Base-by-base conservation (phyloP, 2,113 vertebrate species). In the Ahaetulla prasina region DNA sequence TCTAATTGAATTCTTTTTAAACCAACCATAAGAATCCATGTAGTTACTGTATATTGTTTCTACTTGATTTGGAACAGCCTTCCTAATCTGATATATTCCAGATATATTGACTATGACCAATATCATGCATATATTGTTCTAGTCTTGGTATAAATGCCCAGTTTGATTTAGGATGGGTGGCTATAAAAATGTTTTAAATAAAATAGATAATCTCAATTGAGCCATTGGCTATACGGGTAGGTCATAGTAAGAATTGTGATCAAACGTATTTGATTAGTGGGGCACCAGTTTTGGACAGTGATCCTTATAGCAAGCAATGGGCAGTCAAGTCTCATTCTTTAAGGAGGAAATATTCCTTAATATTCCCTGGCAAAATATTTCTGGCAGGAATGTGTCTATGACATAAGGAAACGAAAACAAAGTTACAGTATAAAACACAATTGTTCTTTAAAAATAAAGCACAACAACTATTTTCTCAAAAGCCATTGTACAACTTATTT, bases 401-500 rank as follows among this genome's bases (percentile, higher is more conserved):
- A 63, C n/a, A 16, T 8, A 84, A 55, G 22, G 3, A 50, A 91
- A 84, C 80, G 53, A 55, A 18, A 68, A 87, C 14, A 92, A 88
- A 35, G 20, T 20, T n/a, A n/a, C n/a, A n/a, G n/a, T n/a, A 18
- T 12, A 16, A 74, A 53, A 49, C 68, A 3, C 20, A n/a, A 68
- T 23, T 87, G 49, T 47, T 23, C 49, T 35, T 90, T 54, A 30
- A 52, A 92, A 3, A 53, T 14, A 53, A 53, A 50, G n/a, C 43
- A 85, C 35, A 53, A 92, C 63, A 43, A 10, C 47, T 39, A 47
- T 52, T 80, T 22, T 57, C 39, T 45, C 60, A 88, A 92, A 92
- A 84, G 30, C 9, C 53, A 86, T 47, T 39, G 55, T 45, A 30
- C n/a, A 89, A 60, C 52, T 85, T 88, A 85, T 96, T 97, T 97